Conservation (phyloP, 2,888 invertebrate genomes). For the Acleris sparsana region DNA sequence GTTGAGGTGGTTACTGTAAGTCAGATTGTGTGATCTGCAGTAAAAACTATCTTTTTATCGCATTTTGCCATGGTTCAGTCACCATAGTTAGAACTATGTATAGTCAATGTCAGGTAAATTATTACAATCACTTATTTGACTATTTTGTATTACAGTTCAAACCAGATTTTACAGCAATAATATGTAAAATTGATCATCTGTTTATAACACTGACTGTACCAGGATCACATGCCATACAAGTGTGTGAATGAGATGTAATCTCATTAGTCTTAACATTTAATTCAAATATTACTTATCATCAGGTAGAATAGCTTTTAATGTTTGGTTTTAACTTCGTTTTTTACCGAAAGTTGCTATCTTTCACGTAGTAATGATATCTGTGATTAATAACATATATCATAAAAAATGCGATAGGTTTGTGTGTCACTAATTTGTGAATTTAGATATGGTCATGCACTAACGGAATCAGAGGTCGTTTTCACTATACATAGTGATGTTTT, state of each 20-base stretch:
- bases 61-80: conserved; percentile 14
- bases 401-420: conserved; percentile 6
- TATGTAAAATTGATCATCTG: background rate
- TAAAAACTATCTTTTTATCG: conserved; percentile 8
- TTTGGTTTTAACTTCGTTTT: conserved; percentile 14
- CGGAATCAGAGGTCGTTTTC: conserved; percentile 7
- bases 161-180: background rate
- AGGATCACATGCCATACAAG: conserved; percentile 25
- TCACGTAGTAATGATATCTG: conserved; percentile 17
- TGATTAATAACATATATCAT: conserved; percentile 22
- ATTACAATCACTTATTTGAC: no score
- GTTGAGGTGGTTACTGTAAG: background rate
- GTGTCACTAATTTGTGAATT: conserved; percentile 8
- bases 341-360: conserved; percentile 10
- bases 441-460: conserved; percentile 7
- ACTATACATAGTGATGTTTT: conserved; percentile 18
- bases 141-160: no score
- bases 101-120: background rate
- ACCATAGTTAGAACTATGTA: conserved; percentile 10
- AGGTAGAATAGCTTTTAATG: conserved; percentile 32
- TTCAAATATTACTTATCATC: conserved; percentile 35
- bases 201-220: background rate
- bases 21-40: background rate
- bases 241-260: conserved; percentile 36
- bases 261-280: conserved; percentile 32